A percentile compares a stretch with the other conserved stretches of the same genome.
phyloP scores from a whole-genome alignment of 2,888 invertebrate species.

The Volucella zonaria region DNA sequence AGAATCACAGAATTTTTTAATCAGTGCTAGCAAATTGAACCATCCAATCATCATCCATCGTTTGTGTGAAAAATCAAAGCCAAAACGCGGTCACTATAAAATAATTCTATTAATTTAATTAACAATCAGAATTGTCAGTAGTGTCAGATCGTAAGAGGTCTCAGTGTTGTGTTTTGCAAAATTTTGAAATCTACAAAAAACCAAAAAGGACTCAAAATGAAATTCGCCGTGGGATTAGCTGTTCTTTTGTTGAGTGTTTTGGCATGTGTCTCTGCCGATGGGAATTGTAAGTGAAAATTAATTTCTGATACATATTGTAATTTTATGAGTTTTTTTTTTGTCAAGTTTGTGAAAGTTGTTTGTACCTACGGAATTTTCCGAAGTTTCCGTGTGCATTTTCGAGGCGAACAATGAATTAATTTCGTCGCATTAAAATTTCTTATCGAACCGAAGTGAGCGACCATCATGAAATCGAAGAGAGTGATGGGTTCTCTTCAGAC shows the following conservation, averaged over 20 bases:
- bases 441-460: neutral
- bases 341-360: constrained; percentile 53
- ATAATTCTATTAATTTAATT: constrained; percentile 42
- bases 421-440: constrained; percentile 47
- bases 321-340: neutral
- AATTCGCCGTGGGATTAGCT: constrained; percentile 40
- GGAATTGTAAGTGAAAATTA: constrained; percentile 44
- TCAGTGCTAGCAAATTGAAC: constrained; percentile 73
- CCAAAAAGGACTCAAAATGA: constrained; percentile 51
- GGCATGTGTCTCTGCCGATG: constrained; percentile 16
- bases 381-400: constrained; percentile 4
- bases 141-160: constrained; percentile 33
- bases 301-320: neutral
- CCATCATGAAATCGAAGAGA: constrained; percentile 28
- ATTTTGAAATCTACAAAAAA: constrained; percentile 4
- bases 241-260: constrained; percentile 33
- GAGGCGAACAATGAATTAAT: constrained; percentile 27
- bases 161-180: neutral
- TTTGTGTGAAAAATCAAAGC: constrained; percentile 10
- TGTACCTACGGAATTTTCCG: constrained; percentile 1
- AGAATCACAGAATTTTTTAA: constrained; percentile 84
- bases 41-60: neutral
- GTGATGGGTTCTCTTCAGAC: neutral
- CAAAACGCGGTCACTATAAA: constrained; percentile 30
- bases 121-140: constrained; percentile 46